A percentile compares a stretch with the other conserved stretches of the same genome.
phyloP scores from a whole-genome alignment of 2,797 vertebrate species.

The Distichodus sexfasciatus region DNA sequence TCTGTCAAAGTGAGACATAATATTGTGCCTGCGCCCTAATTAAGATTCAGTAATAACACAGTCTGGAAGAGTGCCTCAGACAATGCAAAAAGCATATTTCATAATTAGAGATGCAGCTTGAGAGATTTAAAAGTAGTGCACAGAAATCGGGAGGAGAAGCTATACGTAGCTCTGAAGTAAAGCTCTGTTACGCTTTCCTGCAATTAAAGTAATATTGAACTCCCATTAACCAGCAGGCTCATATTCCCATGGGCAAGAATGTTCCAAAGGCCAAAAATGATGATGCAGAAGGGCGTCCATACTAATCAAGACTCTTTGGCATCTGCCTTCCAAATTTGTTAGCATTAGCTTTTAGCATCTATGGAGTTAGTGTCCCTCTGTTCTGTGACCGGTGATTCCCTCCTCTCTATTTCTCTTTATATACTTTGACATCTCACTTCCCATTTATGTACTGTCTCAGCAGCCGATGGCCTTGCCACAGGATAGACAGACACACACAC shows the following conservation, averaged over 20 bases:
- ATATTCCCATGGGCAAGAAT: conserved; percentile 12
- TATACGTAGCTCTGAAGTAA: conserved; percentile 14
- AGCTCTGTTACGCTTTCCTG: not conserved
- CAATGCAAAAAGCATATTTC: conserved; percentile 60
- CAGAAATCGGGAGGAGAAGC: not conserved
- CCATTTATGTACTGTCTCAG: conserved; percentile 27
- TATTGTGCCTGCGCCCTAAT: conserved; percentile 51
- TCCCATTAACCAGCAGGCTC: conserved; percentile 13
- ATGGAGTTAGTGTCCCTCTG: not conserved
- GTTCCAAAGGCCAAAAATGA: not conserved
- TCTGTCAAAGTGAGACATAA: conserved; percentile 26
- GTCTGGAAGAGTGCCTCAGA: conserved; percentile 57
- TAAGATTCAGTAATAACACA: conserved; percentile 61
- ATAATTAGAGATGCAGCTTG: conserved; percentile 57
- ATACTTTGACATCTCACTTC: conserved; percentile 40
- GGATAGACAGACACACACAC: conserved; percentile 22
- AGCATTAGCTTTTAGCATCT: not conserved
- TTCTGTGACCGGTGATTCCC: not conserved
- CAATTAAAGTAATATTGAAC: conserved; percentile 41
- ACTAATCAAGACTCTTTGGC: too few species aligned
- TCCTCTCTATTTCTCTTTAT: conserved; percentile 7
- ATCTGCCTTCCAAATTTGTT: too few species aligned
- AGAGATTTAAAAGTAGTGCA: conserved; percentile 17
- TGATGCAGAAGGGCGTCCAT: too few species aligned
- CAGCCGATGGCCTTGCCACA: conserved; percentile 23